Conservation (phyloP, 1,140 invertebrate genomes). For the Lutraria rhynchaena region DNA sequence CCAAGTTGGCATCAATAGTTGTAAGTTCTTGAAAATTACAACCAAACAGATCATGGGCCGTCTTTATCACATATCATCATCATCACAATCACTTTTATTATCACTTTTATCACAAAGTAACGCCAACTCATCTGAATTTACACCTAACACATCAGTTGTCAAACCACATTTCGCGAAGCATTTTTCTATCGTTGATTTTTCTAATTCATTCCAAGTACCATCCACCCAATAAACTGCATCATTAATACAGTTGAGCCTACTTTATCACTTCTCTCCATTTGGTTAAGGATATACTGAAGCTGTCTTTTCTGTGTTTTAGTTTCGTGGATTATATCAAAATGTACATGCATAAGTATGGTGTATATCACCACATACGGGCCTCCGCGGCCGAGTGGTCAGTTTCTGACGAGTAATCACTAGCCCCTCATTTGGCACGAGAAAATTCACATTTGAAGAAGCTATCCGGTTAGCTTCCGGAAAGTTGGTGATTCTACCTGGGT, state of each 20-base stretch:
- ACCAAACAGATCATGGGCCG: not conserved
- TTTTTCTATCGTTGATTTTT: constrained; percentile 26
- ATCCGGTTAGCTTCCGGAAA: too few species aligned
- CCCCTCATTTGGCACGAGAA: too few species aligned
- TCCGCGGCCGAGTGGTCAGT: too few species aligned
- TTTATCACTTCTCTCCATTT: constrained; percentile 22
- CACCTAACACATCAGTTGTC: constrained; percentile 58
- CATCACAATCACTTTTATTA: constrained; percentile 17
- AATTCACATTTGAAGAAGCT: too few species aligned
- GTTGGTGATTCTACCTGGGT: too few species aligned
- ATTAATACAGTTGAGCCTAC: constrained; percentile 17
- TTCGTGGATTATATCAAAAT: too few species aligned
- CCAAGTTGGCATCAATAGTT: too few species aligned
- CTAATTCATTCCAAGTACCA: constrained; percentile 16
- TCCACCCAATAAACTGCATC: constrained; percentile 33
- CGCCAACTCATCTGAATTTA: constrained; percentile 31
- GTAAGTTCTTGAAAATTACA: too few species aligned
- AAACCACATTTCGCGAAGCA: constrained; percentile 61
- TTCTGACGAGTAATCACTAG: too few species aligned
- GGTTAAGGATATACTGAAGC: constrained; percentile 3
- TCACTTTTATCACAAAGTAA: too few species aligned
- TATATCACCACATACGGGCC: too few species aligned
- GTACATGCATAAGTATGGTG: too few species aligned
- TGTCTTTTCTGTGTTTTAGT: constrained; percentile 15
- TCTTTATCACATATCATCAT: constrained; percentile 1